Evolutionary conservation across 2,888 invertebrate genomes (phyloP).

Genomic region (Amphipoea oculea): DNA sequence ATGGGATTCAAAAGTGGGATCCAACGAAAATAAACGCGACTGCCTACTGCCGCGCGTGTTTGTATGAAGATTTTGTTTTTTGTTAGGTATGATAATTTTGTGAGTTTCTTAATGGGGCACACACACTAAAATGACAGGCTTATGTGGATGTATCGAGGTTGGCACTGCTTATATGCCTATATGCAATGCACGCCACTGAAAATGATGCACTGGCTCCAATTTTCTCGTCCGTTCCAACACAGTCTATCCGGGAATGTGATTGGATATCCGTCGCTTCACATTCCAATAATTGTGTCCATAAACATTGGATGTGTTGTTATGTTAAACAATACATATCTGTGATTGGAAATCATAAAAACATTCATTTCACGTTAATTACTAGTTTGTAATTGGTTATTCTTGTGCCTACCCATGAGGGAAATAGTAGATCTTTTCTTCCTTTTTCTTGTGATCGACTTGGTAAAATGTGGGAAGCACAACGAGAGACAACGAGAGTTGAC

Average conservation of each 20-base stretch:
- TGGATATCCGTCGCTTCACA: conserved; percentile 2
- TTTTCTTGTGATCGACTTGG: conserved; percentile 9
- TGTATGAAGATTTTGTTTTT: no score
- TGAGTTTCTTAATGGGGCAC: no score
- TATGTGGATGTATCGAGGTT: no score
- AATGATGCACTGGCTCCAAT: not conserved
- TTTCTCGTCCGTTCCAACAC: not conserved
- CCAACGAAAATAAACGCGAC: no score
- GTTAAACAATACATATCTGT: conserved; percentile 14
- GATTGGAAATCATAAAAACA: conserved; percentile 30
- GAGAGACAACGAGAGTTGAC: no score
- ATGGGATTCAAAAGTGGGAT: no score
- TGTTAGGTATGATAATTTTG: no score
- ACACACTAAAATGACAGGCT: no score
- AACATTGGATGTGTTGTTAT: conserved; percentile 4
- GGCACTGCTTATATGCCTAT: no score
- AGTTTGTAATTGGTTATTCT: not conserved
- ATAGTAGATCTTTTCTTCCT: not conserved
- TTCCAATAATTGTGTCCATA: not conserved
- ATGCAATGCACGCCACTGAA: no score
- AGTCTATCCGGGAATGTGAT: not conserved
- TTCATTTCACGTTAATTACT: conserved; percentile 25
- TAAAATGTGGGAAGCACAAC: not conserved
- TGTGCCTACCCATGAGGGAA: not conserved
- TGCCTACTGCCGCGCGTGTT: no score